Base-by-base conservation (phyloP, 2,113 vertebrate species). In the Bathybates hornii region DNA sequence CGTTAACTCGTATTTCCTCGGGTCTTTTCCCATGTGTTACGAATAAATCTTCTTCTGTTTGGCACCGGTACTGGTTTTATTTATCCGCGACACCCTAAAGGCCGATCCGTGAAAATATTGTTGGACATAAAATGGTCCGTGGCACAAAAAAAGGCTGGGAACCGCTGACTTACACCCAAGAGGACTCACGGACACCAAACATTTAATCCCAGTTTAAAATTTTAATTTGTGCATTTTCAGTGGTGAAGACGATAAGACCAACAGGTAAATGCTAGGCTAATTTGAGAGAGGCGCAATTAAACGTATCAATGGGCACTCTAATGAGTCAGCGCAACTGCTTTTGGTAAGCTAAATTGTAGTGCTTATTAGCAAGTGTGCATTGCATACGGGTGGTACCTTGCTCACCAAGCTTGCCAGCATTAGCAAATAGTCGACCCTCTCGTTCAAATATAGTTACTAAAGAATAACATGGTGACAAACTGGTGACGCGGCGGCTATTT, bases 1-100 rank as follows among this genome's bases (percentile, higher is more conserved):
- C 29, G 0, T 63, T 34, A 63, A 63, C 16, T 7, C 2, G 0
- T 24, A 3, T 34, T 61, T 61, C 57, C 1, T 19, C 34, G 29
- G 0, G 16, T 61, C 6, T 36, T 34, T 63, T 11, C 59, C 59
- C 59, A 36, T 19, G 59, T 36, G 59, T 63, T 19, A 19, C 34
- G 16, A 36, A 19, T 63, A 63, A 63, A 63, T 63, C 29, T 36
- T 63, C 2, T 36, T 63, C 32, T 63, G 2, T 63, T 63, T 36
- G 16, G 29, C 34, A 11, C 59, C 0, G 1, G 29, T 63, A 4
- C 29, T 63, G 2, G 59, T 19, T 63, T 63, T 19, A 63, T 63
- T 63, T 63, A 63, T 36, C 59, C 6, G 1, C 0, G 32, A 36
- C 9, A 63, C 59, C 59, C 32, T 19, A 63, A 10, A 36, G 16